Evolutionary conservation across 2,888 invertebrate species (phyloP).

Genomic region (Cryptophagus acutangulus): DNA sequence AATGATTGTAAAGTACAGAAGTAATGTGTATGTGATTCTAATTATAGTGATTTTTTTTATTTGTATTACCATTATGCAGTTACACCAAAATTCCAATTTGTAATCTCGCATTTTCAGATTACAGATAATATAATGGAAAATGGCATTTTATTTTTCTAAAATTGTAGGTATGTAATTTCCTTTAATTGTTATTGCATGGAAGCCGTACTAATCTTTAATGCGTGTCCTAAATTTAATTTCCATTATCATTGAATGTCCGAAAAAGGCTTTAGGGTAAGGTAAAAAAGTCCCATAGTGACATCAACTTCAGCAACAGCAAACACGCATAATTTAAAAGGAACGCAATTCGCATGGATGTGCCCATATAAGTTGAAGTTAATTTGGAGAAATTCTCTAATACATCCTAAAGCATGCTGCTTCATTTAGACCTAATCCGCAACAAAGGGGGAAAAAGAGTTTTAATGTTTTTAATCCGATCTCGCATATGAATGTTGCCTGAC

Average conservation of each 20-base stretch:
- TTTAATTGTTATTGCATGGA: background rate
- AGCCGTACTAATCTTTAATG: conserved; percentile 19
- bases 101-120: no score
- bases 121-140: no score
- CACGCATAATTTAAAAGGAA: no score
- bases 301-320: no score
- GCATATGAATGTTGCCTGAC: conserved; percentile 24
- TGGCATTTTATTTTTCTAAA: no score
- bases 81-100: no score
- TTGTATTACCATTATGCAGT: no score
- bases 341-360: no score
- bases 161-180: background rate
- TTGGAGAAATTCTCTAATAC: conserved; percentile 21
- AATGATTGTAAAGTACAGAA: no score
- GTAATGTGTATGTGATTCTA: no score
- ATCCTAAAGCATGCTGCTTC: conserved; percentile 23
- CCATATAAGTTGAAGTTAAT: conserved; percentile 6
- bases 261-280: background rate
- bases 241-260: conserved; percentile 25
- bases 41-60: no score
- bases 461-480: conserved; percentile 32
- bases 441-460: conserved; percentile 26
- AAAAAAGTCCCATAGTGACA: background rate
- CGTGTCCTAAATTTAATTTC: conserved; percentile 24
- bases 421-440: conserved; percentile 28